Base-by-base conservation (phyloP, 2,113 vertebrate genomes). In the Electrona antarctica region DNA sequence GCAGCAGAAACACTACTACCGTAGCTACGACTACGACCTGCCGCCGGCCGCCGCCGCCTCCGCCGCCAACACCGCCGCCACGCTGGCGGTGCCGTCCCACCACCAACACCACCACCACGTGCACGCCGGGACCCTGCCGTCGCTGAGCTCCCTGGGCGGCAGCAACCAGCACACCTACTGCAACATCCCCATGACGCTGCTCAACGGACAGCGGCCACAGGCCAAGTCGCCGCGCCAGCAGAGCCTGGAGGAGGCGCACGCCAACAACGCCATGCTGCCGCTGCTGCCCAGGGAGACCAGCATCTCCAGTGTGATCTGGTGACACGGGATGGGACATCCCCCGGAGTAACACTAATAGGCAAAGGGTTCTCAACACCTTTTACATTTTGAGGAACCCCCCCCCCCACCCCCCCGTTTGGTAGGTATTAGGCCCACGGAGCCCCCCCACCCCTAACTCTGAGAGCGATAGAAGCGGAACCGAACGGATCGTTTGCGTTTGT, bases 271-370 rank as follows among this genome's bases (percentile, higher is more conserved):
- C 59, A 95, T 99, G 91, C 91, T 99, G 92, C 97, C 98, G 0
- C 94, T 99, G 87, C 88, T 99, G 89, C 97, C 98, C 29, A 92
- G 97, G 60, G 97, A 99, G 89, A 98, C 98, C 91, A 98, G 98
- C 92, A 98, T 98, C 91, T 99, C 98, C 54, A 99, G 97, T 73
- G 97, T 99, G 83, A 99, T 99, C 89, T 99, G 98, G 98, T 99
- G 96, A 99, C 94, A 82, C 76, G 86, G 49, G 10, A 11, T n/a
- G 7, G 6, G 28, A 21, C 21, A 21, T 21, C 21, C 21, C 21
- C 21, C 21, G 21, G 21, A 21, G 33, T 3, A 2, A 41, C 33
- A 6, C 33, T 6, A 41, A 41, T 41, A 41, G 33, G 33, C 33
- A 41, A 6, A 41, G 33, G 33, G 33, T 6, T 41, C 33, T 41